phyloP scores from a whole-genome alignment of 2,888 invertebrate genomes.

The Diaperis boleti region DNA sequence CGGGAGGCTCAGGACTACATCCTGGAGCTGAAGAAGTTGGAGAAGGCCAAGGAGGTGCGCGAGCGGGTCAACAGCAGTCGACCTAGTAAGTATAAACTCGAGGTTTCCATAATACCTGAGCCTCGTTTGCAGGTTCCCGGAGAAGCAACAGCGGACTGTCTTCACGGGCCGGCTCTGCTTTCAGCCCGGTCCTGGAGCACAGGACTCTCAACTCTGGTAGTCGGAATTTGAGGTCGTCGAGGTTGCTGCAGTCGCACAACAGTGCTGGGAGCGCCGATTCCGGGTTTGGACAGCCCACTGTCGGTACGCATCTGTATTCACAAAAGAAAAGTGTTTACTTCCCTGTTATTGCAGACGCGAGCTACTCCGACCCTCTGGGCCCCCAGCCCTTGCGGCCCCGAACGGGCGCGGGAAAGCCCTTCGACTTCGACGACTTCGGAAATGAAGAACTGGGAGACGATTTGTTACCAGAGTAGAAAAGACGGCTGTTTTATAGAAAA shows the following conservation, averaged over 20 bases:
- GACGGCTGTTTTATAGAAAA: conserved; percentile 9
- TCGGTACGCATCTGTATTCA: conserved; percentile 42
- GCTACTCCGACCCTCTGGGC: conserved; percentile 71
- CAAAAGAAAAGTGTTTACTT: no score
- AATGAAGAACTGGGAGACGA: conserved; percentile 82
- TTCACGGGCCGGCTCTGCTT: conserved; percentile 70
- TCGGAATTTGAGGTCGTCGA: conserved; percentile 56
- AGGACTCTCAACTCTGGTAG: conserved; percentile 56
- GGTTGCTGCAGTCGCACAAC: conserved; percentile 56
- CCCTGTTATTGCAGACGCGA: conserved; percentile 64
- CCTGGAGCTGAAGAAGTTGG: conserved; percentile 81
- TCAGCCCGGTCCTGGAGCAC: conserved; percentile 68
- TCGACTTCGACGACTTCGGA: conserved; percentile 76
- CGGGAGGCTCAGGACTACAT: conserved; percentile 90
- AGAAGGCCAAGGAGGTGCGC: conserved; percentile 69
- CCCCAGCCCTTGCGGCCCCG: conserved; percentile 70
- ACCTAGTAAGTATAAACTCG: conserved; percentile 62
- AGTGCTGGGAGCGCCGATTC: conserved; percentile 64
- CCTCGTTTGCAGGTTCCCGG: conserved; percentile 64
- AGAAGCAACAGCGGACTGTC: conserved; percentile 71
- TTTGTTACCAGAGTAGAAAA: conserved; percentile 76
- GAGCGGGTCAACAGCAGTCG: conserved; percentile 72
- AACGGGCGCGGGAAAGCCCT: conserved; percentile 69
- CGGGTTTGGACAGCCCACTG: conserved; percentile 57
- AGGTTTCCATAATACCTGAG: neutral